Evolutionary conservation across 2,797 vertebrate species (phyloP), one percentile per base, ranked within the genome.

Genomic region (Sebastes iracundus): DNA sequence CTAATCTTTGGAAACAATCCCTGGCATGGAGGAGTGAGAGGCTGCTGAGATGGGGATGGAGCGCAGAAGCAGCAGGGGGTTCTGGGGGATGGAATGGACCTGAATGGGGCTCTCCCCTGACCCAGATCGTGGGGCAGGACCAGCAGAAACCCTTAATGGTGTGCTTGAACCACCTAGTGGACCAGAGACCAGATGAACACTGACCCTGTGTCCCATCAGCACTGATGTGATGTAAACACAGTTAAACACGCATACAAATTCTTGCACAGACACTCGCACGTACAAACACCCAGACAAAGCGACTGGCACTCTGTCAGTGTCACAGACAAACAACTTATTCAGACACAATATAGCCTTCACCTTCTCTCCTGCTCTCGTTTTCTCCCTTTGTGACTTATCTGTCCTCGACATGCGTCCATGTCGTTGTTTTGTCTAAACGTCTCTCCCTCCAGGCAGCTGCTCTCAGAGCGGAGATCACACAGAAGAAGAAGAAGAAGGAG

Each of bases 1-100:
- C 90, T 94, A 94, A 94, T 96, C 94, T 95, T 93, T 94, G 90
- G 89, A 93, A 94, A 95, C 93, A 94, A 94, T 94, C 91, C 94
- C 88, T 82, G 88, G 91, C 90, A 93, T 75, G 73, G 80, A 85
- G 86, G 86, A 90, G 85, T 79, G 91, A 91, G 91, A 93, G 87
- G 86, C 88, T 89, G 88, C 84, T 84, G 86, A 59, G 91, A 78
- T 77, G 81, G 79, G 81, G 84, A 87, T 84, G 87, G 85, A 78
- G 90, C 83, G 55, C 73, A 75, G 87, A 75, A 75, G 58, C 93
- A 92, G 93, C 92, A 88, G 93, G 92, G 92, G 89, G 87, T 89
- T 90, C 92, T 75, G 73, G 79, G 85, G 88, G 85, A 87, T 90
- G 80, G 86, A 91, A 88, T 79, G 76, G 88, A 85, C 79, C 84